Conservation (phyloP, 2,113 vertebrate species). For the Oreotragus oreotragus region DNA sequence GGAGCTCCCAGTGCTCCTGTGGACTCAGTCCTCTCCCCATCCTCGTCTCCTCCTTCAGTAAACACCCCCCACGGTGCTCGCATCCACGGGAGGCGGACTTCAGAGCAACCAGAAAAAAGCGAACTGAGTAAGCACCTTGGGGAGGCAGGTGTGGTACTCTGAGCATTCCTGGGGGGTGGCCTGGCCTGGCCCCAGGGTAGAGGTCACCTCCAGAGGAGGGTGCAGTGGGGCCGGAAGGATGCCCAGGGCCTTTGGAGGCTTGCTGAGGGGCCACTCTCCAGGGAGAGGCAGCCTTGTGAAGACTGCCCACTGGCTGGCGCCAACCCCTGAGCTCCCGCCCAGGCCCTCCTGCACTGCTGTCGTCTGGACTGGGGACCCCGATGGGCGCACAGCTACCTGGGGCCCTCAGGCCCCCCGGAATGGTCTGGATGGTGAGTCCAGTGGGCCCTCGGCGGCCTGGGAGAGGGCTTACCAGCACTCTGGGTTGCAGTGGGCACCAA, state of each 20-base stretch:
- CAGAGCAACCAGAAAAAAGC: fast-evolving
- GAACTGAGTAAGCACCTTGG: fast-evolving
- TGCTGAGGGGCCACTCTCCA: fast-evolving
- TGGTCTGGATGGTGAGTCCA: neutral
- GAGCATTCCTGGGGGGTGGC: fast-evolving
- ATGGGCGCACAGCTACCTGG: fast-evolving
- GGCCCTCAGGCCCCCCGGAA: neutral
- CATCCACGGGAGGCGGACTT: fast-evolving
- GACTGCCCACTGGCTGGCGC: fast-evolving
- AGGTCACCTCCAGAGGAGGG: neutral
- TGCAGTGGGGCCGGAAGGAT: neutral
- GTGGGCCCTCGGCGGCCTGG: neutral
- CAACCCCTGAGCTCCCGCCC: fast-evolving
- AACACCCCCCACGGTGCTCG: fast-evolving
- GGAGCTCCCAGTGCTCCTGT: fast-evolving
- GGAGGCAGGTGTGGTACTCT: fast-evolving
- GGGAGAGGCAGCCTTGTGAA: neutral
- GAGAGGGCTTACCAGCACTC: fast-evolving
- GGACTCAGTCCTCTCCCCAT: neutral
- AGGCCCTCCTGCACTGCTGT: fast-evolving
- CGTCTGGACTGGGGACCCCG: fast-evolving
- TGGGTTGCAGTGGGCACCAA: neutral
- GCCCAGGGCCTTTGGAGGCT: fast-evolving
- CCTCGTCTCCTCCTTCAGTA: fast-evolving
- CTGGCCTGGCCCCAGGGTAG: neutral